phyloP scores from a whole-genome alignment of 2,888 invertebrate species.

The Chrysopilus asiliformis region DNA sequence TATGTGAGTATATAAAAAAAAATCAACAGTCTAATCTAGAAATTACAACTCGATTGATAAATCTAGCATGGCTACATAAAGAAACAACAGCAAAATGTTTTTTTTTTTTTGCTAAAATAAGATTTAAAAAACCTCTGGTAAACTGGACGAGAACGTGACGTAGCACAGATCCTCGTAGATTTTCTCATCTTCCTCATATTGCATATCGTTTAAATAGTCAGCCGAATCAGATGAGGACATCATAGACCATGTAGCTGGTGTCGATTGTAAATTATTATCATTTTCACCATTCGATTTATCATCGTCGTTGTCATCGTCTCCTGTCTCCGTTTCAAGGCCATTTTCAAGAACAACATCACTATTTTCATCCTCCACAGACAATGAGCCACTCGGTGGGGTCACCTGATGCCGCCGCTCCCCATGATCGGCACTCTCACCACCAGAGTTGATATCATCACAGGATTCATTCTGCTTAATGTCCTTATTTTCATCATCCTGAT shows the following conservation, averaged over 20 bases:
- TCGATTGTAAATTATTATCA: conserved; percentile 26
- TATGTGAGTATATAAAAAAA: too few species aligned
- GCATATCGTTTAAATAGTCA: conserved; percentile 28
- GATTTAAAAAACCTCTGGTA: conserved; percentile 54
- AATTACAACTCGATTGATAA: too few species aligned
- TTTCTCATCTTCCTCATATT: conserved; percentile 51
- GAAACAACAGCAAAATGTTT: too few species aligned
- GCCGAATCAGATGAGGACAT: conserved; percentile 24
- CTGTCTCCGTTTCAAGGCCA: conserved; percentile 27
- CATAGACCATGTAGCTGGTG: conserved; percentile 24
- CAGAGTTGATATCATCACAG: conserved; percentile 23
- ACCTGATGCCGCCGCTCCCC: too few species aligned
- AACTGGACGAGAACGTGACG: too few species aligned
- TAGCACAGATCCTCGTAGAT: conserved; percentile 82
- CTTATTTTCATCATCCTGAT: background rate
- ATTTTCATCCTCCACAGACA: conserved; percentile 34
- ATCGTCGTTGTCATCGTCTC: conserved; percentile 18
- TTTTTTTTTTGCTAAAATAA: too few species aligned
- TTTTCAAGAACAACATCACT: conserved; percentile 33
- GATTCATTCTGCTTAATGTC: background rate
- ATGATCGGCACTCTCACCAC: conserved; percentile 19
- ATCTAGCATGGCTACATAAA: too few species aligned
- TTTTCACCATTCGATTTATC: conserved; percentile 8
- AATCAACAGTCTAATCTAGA: too few species aligned
- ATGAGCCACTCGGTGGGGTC: conserved; percentile 26